These are phyloP conservation scores for Holotrichia oblita DNA, from an alignment of 1,140 invertebrate species.

Conservation along the genomic window DNA sequence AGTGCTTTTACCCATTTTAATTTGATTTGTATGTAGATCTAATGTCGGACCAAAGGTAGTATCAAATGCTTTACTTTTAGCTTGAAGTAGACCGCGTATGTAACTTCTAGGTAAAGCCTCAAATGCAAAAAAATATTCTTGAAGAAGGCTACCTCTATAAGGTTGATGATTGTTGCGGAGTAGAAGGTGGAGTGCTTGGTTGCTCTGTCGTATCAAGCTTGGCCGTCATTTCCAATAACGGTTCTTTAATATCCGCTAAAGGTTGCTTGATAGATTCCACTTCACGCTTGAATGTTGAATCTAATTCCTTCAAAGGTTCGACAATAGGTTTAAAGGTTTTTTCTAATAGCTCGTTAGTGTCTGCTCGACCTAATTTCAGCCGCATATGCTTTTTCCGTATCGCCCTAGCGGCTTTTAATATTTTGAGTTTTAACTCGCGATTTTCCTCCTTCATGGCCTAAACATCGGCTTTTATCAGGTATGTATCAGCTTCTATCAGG, in stretches of 20 bases:
- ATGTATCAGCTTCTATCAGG: not conserved
- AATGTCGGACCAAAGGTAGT: not conserved
- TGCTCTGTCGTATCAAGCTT: not conserved
- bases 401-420: not conserved
- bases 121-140: not conserved
- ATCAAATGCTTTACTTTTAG: not conserved
- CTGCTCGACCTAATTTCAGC: not conserved
- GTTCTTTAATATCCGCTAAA: not conserved
- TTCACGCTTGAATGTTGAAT: not conserved
- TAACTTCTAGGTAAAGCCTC: not conserved
- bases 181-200: not conserved
- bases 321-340: constrained; percentile 37
- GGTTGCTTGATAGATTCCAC: not conserved
- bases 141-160: not conserved
- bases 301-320: constrained; percentile 24
- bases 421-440: not conserved
- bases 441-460: not conserved
- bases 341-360: not conserved
- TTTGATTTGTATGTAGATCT: not conserved
- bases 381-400: constrained; percentile 18
- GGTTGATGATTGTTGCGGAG: not conserved
- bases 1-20: constrained; percentile 1
- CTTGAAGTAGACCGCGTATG: not conserved
- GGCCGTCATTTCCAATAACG: not conserved
- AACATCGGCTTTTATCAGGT: not conserved